Evolutionary conservation across 2,113 vertebrate species (phyloP).

Genomic region (Tapirus terrestris): DNA sequence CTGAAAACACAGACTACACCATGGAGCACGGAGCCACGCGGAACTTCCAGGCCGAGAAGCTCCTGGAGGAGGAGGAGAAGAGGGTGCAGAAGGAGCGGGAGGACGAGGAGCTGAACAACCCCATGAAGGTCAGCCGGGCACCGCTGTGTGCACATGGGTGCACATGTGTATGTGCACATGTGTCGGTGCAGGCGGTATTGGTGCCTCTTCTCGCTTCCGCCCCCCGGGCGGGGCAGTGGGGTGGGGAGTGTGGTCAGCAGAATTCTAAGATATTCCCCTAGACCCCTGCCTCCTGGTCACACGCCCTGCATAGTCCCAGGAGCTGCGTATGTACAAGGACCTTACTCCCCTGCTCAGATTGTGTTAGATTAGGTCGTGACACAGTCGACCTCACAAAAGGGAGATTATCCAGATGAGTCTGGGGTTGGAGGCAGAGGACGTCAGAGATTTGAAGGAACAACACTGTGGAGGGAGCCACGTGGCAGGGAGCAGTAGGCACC

Average conservation of each 20-base stretch:
- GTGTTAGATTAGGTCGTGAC: not conserved
- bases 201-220: not conserved
- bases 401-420: not conserved
- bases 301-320: rapidly evolving
- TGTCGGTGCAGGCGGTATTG: rapidly evolving
- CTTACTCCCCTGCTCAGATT: too few relatives aligned
- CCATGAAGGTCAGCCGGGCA: slow-evolving; percentile 92
- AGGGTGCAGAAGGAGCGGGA: slow-evolving; percentile 93
- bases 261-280: not conserved
- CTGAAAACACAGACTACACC: slow-evolving; percentile 44
- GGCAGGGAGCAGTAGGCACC: not conserved
- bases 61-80: slow-evolving; percentile 92
- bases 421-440: not conserved
- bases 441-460: not conserved
- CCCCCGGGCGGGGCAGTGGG: not conserved
- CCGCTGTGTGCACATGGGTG: rapidly evolving
- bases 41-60: slow-evolving; percentile 51
- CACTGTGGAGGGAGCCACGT: rapidly evolving
- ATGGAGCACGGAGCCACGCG: slow-evolving; percentile 89
- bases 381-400: rapidly evolving
- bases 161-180: rapidly evolving
- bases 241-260: too few relatives aligned
- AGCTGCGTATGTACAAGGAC: rapidly evolving
- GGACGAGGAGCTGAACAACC: slow-evolving; percentile 98
- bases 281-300: not conserved